Evolutionary conservation across 2,888 invertebrate species (phyloP), one percentile per base, ranked within the genome.

Genomic region (Watsonalla cultraria): DNA sequence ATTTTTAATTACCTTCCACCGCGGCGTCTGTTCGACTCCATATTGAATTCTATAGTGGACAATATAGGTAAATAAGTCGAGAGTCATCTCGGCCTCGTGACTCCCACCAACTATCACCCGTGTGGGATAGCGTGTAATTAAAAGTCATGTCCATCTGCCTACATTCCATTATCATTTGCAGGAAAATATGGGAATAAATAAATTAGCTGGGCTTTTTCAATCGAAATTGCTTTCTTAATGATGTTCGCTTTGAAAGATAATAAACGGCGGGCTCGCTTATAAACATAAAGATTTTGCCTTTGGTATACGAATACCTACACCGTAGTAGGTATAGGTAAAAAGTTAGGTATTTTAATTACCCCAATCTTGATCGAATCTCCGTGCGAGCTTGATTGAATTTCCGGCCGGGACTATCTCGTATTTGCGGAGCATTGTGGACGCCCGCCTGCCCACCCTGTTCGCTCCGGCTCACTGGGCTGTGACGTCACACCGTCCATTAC

Each of bases 1-100:
- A 85, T 90, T 90, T 90, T 90, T 90, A 90, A 90, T 90, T 88
- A 90, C 84, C 85, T 75, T 72, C 82, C 76, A 86, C 90, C 88
- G 78, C 86, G 76, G 78, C 77, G 74, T 76, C 77, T 76, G 70
- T 73, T 72, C 76, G 78, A 68, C 64, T 74, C 75, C 74, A 80
- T 86, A 84, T 87, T 84, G 83, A 85, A 86, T 84, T 82, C 80
- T 81, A 82, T 83, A 83, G 84, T 82, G 82, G 82, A 79, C 86
- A 80, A 83, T 84, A 13, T 49, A 37, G 39, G 37, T 49, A 82
- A 84, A 82, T 82, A 82, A 82, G 79, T 78, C 67, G 72, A 72
- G 72, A 76, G 67, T 61, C 70, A 68, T 64, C 71, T 66, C 68
- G 58, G 62, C 61, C 70, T 68, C 67, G 57, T 56, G 59, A 59